phyloP scores from a whole-genome alignment of 2,888 invertebrate genomes.

The Bimastos eiseni region DNA sequence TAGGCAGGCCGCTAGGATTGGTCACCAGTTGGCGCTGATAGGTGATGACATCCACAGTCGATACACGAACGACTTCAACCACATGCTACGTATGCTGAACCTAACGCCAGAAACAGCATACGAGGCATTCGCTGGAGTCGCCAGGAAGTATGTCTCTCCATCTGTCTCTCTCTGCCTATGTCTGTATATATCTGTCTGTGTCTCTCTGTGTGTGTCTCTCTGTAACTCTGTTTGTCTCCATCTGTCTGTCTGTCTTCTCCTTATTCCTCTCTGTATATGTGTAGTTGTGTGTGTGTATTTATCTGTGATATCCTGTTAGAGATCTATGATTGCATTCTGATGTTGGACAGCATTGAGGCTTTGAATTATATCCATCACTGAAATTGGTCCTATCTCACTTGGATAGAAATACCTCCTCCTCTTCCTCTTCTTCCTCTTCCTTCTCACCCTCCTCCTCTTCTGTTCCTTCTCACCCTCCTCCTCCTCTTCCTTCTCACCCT shows the following conservation, averaged over 20 bases:
- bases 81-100: conserved; percentile 34
- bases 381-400: no score
- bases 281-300: no score
- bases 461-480: no score
- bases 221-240: background rate
- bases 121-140: conserved; percentile 35
- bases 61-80: conserved; percentile 34
- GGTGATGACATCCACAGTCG: conserved; percentile 33
- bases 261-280: no score
- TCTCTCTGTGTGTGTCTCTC: background rate
- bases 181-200: background rate
- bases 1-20: conserved; percentile 33
- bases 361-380: no score
- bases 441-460: no score
- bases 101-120: conserved; percentile 32
- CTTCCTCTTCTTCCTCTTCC: no score
- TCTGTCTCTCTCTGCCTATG: background rate
- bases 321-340: no score
- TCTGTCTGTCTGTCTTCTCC: background rate
- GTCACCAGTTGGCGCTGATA: conserved; percentile 33
- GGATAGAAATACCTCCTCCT: no score
- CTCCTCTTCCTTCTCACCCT: no score
- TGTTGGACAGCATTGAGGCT: no score
- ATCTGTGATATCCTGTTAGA: no score
- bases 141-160: conserved; percentile 20